Evolutionary conservation across 2,113 vertebrate genomes (phyloP).

Genomic region (Albula goreensis): DNA sequence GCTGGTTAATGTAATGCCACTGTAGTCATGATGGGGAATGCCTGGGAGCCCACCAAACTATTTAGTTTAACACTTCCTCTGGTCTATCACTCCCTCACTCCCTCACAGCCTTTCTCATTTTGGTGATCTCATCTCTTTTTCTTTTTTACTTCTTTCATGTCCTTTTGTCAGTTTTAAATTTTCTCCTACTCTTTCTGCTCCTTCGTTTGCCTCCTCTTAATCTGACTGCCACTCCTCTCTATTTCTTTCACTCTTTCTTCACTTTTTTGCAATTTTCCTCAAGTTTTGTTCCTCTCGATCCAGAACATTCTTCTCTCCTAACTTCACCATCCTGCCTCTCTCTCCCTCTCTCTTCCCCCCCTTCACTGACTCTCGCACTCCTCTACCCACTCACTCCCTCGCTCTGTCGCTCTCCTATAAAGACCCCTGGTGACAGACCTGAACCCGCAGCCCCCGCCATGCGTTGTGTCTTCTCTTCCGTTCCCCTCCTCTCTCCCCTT

Average conservation of each 20-base stretch:
- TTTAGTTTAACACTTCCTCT: no score
- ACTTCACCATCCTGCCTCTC: slow-evolving; percentile 14
- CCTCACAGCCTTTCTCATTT: background rate
- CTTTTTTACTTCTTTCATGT: background rate
- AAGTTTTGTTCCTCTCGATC: slow-evolving; percentile 44
- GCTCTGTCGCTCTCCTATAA: slow-evolving; percentile 69
- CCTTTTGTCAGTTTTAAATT: slow-evolving; percentile 42
- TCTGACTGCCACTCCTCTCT: no score
- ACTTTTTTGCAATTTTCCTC: slow-evolving; percentile 31
- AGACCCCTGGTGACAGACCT: slow-evolving; percentile 65
- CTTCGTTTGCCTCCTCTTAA: slow-evolving; percentile 19
- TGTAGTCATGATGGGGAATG: slow-evolving; percentile 39
- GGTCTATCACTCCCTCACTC: background rate
- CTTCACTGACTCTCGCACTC: slow-evolving; percentile 57
- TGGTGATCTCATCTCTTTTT: background rate
- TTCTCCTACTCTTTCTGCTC: slow-evolving; percentile 41
- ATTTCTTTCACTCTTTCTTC: slow-evolving; percentile 30
- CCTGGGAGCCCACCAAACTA: background rate
- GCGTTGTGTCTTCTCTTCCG: slow-evolving; percentile 50
- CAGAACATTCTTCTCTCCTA: background rate
- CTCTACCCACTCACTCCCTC: slow-evolving; percentile 26
- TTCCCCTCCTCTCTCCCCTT: slow-evolving; percentile 27
- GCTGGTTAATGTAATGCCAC: slow-evolving; percentile 48
- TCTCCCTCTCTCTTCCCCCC: slow-evolving; percentile 35
- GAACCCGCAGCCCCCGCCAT: slow-evolving; percentile 59